Evolutionary conservation across 2,113 vertebrate species (phyloP), one percentile per base, ranked within the genome.

Genomic region (Nettapus auritus): DNA sequence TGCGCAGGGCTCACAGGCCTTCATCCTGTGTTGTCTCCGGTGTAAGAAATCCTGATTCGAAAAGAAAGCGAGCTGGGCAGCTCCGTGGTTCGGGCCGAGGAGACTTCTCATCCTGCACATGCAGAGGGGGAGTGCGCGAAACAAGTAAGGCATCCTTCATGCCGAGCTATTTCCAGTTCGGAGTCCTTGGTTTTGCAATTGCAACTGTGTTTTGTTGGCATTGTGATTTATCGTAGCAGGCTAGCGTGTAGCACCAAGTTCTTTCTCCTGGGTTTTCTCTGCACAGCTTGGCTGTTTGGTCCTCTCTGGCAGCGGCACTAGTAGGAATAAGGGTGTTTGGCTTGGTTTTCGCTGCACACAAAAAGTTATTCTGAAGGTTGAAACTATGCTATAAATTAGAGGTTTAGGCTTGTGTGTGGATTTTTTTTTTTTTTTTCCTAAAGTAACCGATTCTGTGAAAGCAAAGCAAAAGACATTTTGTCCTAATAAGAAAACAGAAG

Each of bases 1-100:
- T 56, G 53, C 34, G 16, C 0, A 0, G 68, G 29, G 88, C 66
- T 83, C 19, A 11, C 0, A 1, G 80, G 64, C 23, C 5, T 69
- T 76, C 0, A 0, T 62, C 76, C n/a, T 74, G 38, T 20, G 81
- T 86, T 67, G 70, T 69, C 14, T 82, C 15, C 0, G 0, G 14
- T 46, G 33, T 42, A 11, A 75, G 79, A 78, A 86, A 53, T 86
- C 52, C 42, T 10, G 7, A 18, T 80, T 82, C 56, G 69, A 46
- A 8, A 13, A n/a, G 28, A 52, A 44, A 76, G 29, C 67, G 82
- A 9, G 66, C 26, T 10, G 42, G 74, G 23, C n/a, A 52, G 77
- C 7, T 23, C 42, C 4, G 2, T 6, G 46, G 26, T 88, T 75
- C 23, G 25, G 29, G 6, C 1, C 2, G 56, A 69, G 42, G 77